These are phyloP conservation scores for Acanthurus tractus DNA, from an alignment of 2,797 vertebrate genomes.

Conservation along the genomic window DNA sequence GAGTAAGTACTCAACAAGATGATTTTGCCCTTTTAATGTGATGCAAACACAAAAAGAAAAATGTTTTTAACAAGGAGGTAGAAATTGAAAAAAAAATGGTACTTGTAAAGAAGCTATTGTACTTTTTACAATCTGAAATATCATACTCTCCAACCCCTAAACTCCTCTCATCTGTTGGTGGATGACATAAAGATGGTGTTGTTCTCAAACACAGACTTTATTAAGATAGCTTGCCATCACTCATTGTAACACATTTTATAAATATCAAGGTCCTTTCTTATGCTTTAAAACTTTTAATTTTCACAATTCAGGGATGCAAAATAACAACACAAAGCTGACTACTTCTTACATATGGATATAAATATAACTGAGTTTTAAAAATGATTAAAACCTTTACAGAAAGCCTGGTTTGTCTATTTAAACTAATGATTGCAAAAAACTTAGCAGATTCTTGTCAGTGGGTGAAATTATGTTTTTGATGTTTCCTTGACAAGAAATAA, in stretches of 20 bases:
- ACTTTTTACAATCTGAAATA: background rate
- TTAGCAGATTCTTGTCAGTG: background rate
- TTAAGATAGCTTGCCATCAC: background rate
- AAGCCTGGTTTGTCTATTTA: background rate
- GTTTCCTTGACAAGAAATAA: background rate
- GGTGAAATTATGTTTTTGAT: background rate
- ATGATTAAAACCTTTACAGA: background rate
- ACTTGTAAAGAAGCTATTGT: background rate
- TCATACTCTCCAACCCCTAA: too few species aligned
- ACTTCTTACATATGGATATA: slow-evolving; percentile 10
- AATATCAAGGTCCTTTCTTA: background rate
- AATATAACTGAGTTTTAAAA: background rate
- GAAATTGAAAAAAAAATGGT: too few species aligned
- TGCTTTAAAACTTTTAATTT: background rate
- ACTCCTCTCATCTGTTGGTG: too few species aligned
- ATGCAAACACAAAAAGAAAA: too few species aligned
- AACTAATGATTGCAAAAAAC: background rate
- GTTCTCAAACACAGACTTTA: background rate
- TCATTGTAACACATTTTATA: background rate
- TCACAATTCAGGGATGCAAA: background rate
- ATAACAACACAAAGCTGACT: background rate
- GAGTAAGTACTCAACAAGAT: background rate
- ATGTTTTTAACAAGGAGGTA: too few species aligned
- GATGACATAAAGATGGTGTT: too few species aligned
- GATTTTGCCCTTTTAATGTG: background rate